Conservation (phyloP, 1,140 invertebrate genomes). For the Rhysida immarginata region DNA sequence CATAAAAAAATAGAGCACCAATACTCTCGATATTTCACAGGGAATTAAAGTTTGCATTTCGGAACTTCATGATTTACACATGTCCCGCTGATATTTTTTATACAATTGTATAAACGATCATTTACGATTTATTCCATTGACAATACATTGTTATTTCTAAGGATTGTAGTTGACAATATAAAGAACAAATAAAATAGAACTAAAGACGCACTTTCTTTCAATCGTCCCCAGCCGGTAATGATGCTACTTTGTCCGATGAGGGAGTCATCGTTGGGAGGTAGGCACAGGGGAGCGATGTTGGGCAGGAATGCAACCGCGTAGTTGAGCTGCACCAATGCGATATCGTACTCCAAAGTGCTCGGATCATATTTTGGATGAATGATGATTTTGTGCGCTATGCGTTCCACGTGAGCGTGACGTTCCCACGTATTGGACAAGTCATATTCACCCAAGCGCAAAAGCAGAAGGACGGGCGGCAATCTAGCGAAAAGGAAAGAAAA, state of each 20-base stretch:
- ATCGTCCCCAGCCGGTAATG: slow-evolving; percentile 58
- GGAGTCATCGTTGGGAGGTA: slow-evolving; percentile 55
- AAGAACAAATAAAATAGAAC: no score
- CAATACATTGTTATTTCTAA: neutral
- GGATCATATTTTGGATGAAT: slow-evolving; percentile 76
- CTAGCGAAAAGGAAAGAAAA: slow-evolving; percentile 33
- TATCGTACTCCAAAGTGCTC: slow-evolving; percentile 77
- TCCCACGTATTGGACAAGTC: slow-evolving; percentile 73
- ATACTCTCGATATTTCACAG: neutral
- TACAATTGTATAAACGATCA: neutral
- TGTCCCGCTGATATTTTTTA: neutral
- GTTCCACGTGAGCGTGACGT: slow-evolving; percentile 53
- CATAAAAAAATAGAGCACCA: no score
- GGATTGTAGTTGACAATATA: slow-evolving; percentile 5
- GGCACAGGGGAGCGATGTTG: slow-evolving; percentile 82
- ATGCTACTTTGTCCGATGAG: slow-evolving; percentile 68
- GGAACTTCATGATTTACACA: neutral
- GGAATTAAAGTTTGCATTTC: neutral
- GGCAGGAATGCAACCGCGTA: slow-evolving; percentile 62
- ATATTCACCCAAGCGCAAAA: slow-evolving; percentile 73
- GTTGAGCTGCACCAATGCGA: slow-evolving; percentile 69
- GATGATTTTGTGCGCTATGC: slow-evolving; percentile 71
- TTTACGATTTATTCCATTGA: slow-evolving; percentile 1
- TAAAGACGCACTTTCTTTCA: slow-evolving; percentile 43
- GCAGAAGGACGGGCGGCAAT: slow-evolving; percentile 69